A percentile compares a stretch with the other conserved stretches of the same genome.
phyloP scores from a whole-genome alignment of 2,113 vertebrate species.

The Corapipo altera region DNA sequence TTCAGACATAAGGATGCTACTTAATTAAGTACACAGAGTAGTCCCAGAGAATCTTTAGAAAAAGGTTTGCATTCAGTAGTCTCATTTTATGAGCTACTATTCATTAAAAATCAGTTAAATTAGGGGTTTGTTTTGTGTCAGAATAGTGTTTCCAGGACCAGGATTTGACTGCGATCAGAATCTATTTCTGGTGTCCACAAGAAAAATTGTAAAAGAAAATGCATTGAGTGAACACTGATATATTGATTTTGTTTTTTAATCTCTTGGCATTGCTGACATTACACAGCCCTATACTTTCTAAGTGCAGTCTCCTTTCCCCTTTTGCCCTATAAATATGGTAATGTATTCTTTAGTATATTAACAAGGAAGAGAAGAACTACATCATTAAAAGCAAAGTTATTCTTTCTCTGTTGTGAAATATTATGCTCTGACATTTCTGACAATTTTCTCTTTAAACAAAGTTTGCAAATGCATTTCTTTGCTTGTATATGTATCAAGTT shows the following conservation, averaged over 20 bases:
- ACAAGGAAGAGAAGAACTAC: slow-evolving; percentile 11
- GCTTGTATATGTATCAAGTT: slow-evolving; percentile 22
- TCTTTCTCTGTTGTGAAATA: slow-evolving; percentile 30
- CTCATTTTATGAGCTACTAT: background rate
- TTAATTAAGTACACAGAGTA: background rate
- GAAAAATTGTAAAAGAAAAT: background rate
- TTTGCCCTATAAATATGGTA: background rate
- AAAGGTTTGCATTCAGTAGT: background rate
- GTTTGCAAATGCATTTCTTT: slow-evolving; percentile 46
- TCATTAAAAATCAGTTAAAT: background rate
- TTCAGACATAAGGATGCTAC: background rate
- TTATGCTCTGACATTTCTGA: slow-evolving; percentile 50
- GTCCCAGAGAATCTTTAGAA: background rate
- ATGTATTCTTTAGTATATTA: slow-evolving; percentile 10
- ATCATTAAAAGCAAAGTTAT: slow-evolving; percentile 24
- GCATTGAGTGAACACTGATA: background rate
- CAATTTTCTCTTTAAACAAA: slow-evolving; percentile 42
- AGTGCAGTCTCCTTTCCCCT: background rate
- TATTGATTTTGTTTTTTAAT: slow-evolving; percentile 32
- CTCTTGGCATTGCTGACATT: background rate
- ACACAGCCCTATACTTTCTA: background rate
- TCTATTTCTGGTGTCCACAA: background rate
- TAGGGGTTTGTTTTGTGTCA: background rate
- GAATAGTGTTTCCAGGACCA: background rate
- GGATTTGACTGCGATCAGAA: background rate